Evolutionary conservation across 2,888 invertebrate species (phyloP).

Genomic region (Ormyrus thymus): DNA sequence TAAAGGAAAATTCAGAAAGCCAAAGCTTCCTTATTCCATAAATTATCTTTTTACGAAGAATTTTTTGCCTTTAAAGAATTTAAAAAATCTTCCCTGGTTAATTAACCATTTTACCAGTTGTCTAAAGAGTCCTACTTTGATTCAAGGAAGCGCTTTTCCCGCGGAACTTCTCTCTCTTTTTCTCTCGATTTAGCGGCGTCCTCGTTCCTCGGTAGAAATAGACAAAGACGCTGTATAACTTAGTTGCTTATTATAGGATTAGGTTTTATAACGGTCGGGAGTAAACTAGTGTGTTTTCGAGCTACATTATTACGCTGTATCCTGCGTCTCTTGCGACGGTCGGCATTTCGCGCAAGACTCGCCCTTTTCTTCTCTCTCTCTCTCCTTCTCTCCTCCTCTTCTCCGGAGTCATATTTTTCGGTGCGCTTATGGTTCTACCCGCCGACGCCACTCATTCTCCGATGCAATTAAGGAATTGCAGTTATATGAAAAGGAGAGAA

Average conservation of each 20-base stretch:
- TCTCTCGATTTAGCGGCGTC: too few relatives aligned
- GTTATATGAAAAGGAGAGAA: not conserved
- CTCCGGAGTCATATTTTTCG: too few relatives aligned
- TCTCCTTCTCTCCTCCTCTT: not conserved
- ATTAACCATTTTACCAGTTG: not conserved
- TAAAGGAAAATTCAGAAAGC: not conserved
- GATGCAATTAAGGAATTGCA: conserved; percentile 37
- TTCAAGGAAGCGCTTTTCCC: too few relatives aligned
- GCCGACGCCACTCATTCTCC: conserved; percentile 5
- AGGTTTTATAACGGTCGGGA: conserved; percentile 17
- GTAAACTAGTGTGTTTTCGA: conserved; percentile 14
- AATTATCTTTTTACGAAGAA: not conserved
- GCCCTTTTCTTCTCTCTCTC: not conserved
- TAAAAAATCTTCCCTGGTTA: too few relatives aligned
- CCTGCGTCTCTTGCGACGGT: not conserved
- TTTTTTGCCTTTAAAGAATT: too few relatives aligned
- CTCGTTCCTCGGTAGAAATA: too few relatives aligned
- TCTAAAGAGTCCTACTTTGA: too few relatives aligned
- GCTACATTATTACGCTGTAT: conserved; percentile 16
- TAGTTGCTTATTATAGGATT: conserved; percentile 10
- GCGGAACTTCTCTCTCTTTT: too few relatives aligned
- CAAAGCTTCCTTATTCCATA: not conserved
- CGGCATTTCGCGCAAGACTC: not conserved
- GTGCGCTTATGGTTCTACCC: not conserved
- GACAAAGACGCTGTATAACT: too few relatives aligned